phyloP scores from a whole-genome alignment of 1,140 invertebrate species.

The Trypoxylus dichotomus region DNA sequence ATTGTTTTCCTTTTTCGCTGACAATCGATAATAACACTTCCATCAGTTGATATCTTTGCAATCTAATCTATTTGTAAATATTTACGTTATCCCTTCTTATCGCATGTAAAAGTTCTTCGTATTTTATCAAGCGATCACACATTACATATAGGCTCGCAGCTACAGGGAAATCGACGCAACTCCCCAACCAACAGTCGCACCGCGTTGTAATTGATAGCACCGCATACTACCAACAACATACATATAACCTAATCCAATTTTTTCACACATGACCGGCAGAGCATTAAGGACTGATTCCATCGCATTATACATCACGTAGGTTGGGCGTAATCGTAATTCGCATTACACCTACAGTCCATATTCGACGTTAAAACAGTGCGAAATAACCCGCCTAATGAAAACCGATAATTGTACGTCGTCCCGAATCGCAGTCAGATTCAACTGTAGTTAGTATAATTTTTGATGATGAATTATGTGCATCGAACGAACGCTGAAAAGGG shows the following conservation, averaged over 20 bases:
- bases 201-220: slow-evolving; percentile 3
- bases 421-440: background rate
- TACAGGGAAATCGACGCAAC: background rate
- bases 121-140: background rate
- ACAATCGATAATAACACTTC: too few relatives aligned
- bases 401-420: background rate
- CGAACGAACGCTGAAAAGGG: too few relatives aligned
- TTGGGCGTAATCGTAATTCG: background rate
- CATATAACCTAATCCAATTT: slow-evolving; percentile 15
- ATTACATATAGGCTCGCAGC: background rate
- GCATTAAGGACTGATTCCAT: slow-evolving; percentile 10
- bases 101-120: background rate
- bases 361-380: background rate
- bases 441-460: background rate
- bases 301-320: background rate
- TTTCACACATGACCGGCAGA: slow-evolving; percentile 11
- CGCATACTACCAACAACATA: background rate
- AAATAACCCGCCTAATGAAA: background rate
- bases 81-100: background rate
- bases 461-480: too few relatives aligned
- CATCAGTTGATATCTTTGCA: too few relatives aligned
- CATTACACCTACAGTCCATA: slow-evolving; percentile 16
- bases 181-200: background rate
- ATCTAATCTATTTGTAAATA: too few relatives aligned
- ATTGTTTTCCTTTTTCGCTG: too few relatives aligned